Evolutionary conservation across 2,797 vertebrate genomes (phyloP), one percentile per base, ranked within the genome.

Genomic region (Catamblyrhynchus diadema): DNA sequence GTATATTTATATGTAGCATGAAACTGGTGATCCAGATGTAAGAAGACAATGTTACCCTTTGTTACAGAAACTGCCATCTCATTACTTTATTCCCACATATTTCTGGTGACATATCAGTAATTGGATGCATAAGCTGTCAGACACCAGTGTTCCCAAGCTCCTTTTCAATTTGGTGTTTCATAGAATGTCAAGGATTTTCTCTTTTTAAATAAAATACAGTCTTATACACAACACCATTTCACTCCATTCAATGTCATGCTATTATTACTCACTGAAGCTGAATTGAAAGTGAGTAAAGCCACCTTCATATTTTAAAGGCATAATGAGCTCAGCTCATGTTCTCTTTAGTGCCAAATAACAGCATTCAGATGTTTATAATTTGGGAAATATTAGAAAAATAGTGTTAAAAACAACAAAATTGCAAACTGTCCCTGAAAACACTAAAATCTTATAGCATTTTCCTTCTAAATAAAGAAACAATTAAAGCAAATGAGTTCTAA

Each of bases 81-180:
- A 92, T 97, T 95, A 95, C 73, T 94, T 87, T 77, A 78, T 94
- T 82, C 74, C 69, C 64, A 48, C 4, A 0, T 93, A 96, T 96
- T 97, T 95, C 90, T 97, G 47, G 82, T 88, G 95, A 97, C 96
- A 97, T 95, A 92, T 95, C 93, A 88, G 94, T 96, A 97, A 97
- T 97, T 97, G 95, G 81, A 96, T 92, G 75, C 93, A 95, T 93
- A 97, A 96, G 44, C 90, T 95, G 88, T 95, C 97, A 97, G 81
- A 96, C 65, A 93, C 66, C 22, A 89, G 66, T 35, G 51, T 59
- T 97, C 65, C 42, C 82, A 83, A 94, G 79, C 45, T 96, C 25
- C 75, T 90, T 97, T 97, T 96, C 80, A 95, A 88, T 28, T 91
- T 90, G 16, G 28, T 86, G 23, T 86, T 95, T 93, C 89, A 74